Conservation (phyloP, 2,113 vertebrate species). For the Rhabdomys dilectus region DNA sequence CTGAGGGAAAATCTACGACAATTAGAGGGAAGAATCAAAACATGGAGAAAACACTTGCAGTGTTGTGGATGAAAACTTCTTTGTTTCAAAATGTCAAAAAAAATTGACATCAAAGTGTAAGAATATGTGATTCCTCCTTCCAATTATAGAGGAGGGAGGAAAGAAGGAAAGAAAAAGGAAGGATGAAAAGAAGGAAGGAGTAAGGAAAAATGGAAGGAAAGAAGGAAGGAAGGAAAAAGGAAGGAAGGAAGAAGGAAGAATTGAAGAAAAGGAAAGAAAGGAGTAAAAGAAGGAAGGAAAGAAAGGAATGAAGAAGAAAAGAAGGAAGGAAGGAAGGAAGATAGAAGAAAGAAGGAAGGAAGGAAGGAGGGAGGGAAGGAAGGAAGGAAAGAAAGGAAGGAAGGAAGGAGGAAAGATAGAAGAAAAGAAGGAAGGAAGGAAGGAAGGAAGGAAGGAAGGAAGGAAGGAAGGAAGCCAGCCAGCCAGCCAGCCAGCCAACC, state of each 20-base stretch:
- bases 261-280: fast-evolving
- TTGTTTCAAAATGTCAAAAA: constrained; percentile 35
- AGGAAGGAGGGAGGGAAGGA: background rate
- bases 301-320: too few species aligned
- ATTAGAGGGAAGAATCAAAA: constrained; percentile 22
- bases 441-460: background rate
- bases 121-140: background rate
- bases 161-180: background rate
- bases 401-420: background rate
- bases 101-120: background rate
- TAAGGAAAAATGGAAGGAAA: background rate
- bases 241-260: background rate
- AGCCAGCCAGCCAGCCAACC: background rate
- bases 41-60: background rate
- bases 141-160: background rate
- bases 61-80: background rate
- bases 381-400: fast-evolving
- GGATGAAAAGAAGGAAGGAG: background rate
- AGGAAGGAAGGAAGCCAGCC: background rate
- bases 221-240: too few species aligned
- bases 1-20: background rate
- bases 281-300: fast-evolving
- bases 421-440: fast-evolving
- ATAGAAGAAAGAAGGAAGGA: background rate
- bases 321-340: background rate